Conservation (phyloP, 2,888 invertebrate species). For the Ypsolopha sequella region DNA sequence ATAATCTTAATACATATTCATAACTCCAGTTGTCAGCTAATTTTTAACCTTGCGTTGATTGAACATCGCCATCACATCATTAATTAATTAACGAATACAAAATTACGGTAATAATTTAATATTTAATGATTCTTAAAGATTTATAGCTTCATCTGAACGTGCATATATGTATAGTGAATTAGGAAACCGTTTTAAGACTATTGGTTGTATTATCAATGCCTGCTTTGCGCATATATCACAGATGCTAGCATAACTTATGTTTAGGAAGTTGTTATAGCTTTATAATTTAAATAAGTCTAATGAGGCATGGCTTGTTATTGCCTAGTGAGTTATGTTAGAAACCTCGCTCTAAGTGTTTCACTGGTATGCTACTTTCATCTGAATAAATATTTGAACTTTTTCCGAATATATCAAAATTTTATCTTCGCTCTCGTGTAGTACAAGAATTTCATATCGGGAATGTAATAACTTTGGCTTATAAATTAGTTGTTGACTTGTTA, state of each 20-base stretch:
- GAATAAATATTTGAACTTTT: slow-evolving; percentile 2
- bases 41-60: slow-evolving; percentile 53
- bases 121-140: slow-evolving; percentile 38
- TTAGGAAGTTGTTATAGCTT: slow-evolving; percentile 41
- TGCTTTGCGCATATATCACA: slow-evolving; percentile 36
- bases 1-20: slow-evolving; percentile 33
- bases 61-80: slow-evolving; percentile 51
- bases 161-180: slow-evolving; percentile 43
- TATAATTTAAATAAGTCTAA: slow-evolving; percentile 53
- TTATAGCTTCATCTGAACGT: slow-evolving; percentile 38
- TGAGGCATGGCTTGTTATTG: slow-evolving; percentile 36
- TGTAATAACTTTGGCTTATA: background rate
- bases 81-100: slow-evolving; percentile 57
- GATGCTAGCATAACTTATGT: slow-evolving; percentile 37
- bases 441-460: background rate
- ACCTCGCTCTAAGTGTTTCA: slow-evolving; percentile 1
- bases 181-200: slow-evolving; percentile 30
- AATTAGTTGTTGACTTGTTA: background rate
- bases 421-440: background rate
- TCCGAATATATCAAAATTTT: background rate
- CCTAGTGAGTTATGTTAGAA: slow-evolving; percentile 13
- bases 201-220: slow-evolving; percentile 4
- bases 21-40: slow-evolving; percentile 44
- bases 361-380: slow-evolving; percentile 2
- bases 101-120: slow-evolving; percentile 45